These are phyloP conservation scores for Microchirus variegatus DNA, from an alignment of 2,797 vertebrate species.

Conservation along the genomic window DNA sequence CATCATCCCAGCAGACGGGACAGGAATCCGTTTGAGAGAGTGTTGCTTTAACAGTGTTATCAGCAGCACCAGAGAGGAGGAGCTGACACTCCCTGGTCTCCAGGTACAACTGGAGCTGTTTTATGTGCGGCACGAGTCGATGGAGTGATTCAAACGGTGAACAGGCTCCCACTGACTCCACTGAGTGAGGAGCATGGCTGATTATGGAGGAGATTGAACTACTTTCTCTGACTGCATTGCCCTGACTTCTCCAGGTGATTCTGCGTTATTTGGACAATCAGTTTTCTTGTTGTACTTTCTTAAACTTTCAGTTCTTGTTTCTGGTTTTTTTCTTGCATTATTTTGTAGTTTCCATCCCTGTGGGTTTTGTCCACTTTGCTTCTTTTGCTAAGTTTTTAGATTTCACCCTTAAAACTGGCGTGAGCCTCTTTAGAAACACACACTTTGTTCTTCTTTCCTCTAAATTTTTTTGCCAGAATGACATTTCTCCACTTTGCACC, in stretches of 20 bases:
- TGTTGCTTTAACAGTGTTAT: constrained; percentile 36
- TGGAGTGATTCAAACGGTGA: constrained; percentile 23
- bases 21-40: constrained; percentile 51
- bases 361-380: too few relatives aligned
- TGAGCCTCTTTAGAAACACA: constrained; percentile 19
- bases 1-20: constrained; percentile 43
- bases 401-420: too few relatives aligned
- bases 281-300: too few relatives aligned
- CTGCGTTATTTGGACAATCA: too few relatives aligned
- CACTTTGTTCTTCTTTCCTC: constrained; percentile 17
- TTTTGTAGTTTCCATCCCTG: too few relatives aligned
- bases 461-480: constrained; percentile 21
- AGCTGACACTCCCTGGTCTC: constrained; percentile 22
- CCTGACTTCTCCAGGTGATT: too few relatives aligned
- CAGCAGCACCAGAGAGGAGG: constrained; percentile 39
- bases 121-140: constrained; percentile 13
- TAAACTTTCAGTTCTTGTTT: too few relatives aligned
- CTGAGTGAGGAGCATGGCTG: constrained; percentile 21
- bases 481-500: constrained; percentile 20
- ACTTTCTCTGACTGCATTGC: constrained; percentile 20
- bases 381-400: too few relatives aligned
- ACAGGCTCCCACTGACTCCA: constrained; percentile 32
- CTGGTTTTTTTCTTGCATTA: too few relatives aligned
- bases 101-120: constrained; percentile 19
- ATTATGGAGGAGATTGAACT: constrained; percentile 19